A percentile compares a stretch with the other conserved stretches of the same genome.
These are phyloP conservation scores for Cheracebus regulus DNA, from an alignment of 2,797 vertebrate genomes.

Conservation along the genomic window DNA sequence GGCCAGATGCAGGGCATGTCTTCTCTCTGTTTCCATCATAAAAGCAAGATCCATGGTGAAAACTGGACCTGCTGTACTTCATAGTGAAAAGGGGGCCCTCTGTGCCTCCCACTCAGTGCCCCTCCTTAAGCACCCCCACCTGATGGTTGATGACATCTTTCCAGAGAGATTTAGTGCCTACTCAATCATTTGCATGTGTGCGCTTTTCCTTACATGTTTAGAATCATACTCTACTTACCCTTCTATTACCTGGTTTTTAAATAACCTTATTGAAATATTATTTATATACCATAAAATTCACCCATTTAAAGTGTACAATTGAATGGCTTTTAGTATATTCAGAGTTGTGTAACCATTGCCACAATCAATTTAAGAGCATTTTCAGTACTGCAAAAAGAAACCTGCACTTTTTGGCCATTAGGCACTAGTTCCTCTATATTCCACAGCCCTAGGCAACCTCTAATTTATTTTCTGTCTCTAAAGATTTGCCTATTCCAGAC, in stretches of 20 bases:
- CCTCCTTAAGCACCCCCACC: background rate
- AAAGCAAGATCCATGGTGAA: background rate
- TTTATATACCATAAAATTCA: background rate
- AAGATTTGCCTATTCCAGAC: background rate
- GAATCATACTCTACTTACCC: background rate
- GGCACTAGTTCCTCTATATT: background rate
- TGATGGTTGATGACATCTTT: background rate
- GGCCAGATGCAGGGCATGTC: rapidly evolving
- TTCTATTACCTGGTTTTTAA: background rate
- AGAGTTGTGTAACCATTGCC: background rate
- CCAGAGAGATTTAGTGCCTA: background rate
- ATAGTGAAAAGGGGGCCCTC: background rate
- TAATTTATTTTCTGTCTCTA: background rate
- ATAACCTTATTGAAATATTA: background rate
- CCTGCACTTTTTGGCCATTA: background rate
- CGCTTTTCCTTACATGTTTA: background rate
- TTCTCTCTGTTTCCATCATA: too few relatives aligned
- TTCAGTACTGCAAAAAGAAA: background rate
- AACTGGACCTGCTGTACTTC: rapidly evolving
- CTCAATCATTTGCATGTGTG: rapidly evolving
- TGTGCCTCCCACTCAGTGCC: rapidly evolving
- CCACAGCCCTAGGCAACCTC: too few relatives aligned
- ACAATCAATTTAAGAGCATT: background rate
- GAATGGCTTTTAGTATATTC: background rate
- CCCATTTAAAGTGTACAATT: background rate